Conservation (phyloP, 2,888 invertebrate species). For the Tortricodes alternella region DNA sequence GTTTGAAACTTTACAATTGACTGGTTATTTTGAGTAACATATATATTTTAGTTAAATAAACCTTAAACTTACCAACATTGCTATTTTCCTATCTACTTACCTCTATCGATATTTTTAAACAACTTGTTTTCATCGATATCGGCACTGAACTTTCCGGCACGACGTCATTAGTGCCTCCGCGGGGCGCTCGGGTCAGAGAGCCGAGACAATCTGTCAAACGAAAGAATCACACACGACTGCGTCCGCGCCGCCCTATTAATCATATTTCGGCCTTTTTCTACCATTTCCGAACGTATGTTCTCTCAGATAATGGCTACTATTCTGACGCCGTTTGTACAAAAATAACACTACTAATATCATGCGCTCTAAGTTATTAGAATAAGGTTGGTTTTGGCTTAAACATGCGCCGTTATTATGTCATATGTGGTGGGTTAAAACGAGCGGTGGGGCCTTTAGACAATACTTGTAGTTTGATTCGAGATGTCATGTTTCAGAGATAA, state of each 20-base stretch:
- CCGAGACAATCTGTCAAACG: constrained; percentile 82
- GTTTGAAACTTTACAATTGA: too few relatives aligned
- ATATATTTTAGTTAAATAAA: too few relatives aligned
- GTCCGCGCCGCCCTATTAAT: constrained; percentile 77
- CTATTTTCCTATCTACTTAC: neutral
- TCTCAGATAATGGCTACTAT: constrained; percentile 76
- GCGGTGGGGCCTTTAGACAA: constrained; percentile 67
- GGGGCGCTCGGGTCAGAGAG: constrained; percentile 79
- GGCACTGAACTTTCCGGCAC: constrained; percentile 41
- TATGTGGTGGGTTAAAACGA: constrained; percentile 44
- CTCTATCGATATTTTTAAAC: neutral
- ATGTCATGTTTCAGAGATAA: constrained; percentile 74
- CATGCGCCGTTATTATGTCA: constrained; percentile 20
- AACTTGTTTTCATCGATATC: constrained; percentile 56
- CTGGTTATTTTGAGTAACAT: too few relatives aligned
- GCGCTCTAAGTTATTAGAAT: neutral
- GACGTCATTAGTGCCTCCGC: constrained; percentile 73
- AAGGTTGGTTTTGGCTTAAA: constrained; percentile 33
- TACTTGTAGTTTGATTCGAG: constrained; percentile 77
- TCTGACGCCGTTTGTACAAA: constrained; percentile 56
- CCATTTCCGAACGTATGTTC: constrained; percentile 76
- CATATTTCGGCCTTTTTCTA: constrained; percentile 78
- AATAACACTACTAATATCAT: constrained; percentile 26
- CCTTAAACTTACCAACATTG: too few relatives aligned
- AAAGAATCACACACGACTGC: constrained; percentile 77